phyloP scores from a whole-genome alignment of 2,797 vertebrate species.

The Premnoplex brunnescens region DNA sequence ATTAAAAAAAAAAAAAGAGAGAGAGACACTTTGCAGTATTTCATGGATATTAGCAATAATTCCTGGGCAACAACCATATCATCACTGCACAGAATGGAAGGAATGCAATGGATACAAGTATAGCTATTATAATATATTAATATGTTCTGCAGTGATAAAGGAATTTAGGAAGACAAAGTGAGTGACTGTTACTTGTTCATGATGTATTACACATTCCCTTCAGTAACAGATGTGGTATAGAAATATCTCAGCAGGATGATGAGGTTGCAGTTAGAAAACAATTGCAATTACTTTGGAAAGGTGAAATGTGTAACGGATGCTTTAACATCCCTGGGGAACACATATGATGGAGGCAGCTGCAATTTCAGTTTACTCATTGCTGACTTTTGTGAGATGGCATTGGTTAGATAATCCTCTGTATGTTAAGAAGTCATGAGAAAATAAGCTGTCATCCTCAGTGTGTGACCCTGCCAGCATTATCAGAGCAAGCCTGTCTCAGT shows the following conservation, averaged over 20 bases:
- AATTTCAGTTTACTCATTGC: not conserved
- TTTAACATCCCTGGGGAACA: not conserved
- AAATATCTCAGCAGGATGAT: not conserved
- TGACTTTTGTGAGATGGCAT: not conserved
- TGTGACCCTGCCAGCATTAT: not conserved
- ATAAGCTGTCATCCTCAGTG: not conserved
- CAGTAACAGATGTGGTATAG: not conserved
- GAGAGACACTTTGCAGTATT: not conserved
- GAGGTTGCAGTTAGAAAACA: not conserved
- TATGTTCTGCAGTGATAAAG: not conserved
- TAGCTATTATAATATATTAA: not conserved
- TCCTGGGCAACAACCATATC: not conserved
- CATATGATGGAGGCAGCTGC: slow-evolving; percentile 7
- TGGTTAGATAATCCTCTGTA: not conserved
- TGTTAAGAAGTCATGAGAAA: slow-evolving; percentile 11
- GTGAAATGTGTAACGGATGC: not conserved
- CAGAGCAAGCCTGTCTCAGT: not conserved
- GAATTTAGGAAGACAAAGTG: not conserved
- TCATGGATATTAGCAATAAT: not conserved
- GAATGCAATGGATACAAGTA: not conserved
- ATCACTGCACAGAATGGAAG: not conserved
- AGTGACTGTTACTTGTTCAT: not conserved
- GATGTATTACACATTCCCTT: not conserved
- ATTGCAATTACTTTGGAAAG: not conserved
- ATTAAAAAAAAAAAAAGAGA: not conserved